Base-by-base conservation (phyloP, 2,797 vertebrate species). In the Cercopithecus petaurista region DNA sequence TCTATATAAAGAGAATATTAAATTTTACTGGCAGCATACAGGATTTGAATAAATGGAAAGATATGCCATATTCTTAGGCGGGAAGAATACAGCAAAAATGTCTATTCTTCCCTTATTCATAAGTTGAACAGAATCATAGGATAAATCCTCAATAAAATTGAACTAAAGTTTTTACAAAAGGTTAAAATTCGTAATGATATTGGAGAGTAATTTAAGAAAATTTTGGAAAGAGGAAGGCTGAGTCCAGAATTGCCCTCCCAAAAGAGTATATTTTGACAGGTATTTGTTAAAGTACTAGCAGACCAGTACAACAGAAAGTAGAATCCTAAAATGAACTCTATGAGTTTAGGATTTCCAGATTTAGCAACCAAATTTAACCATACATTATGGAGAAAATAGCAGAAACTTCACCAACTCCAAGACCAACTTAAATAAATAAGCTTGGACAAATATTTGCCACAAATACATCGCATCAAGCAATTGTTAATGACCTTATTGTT, bases 111-210 rank as follows among this genome's bases (percentile, higher is more conserved):
- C 15, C 12, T 70, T 93, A 93, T 88, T 67, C 39, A 75, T 52
- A 84, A 17, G 8, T 57, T 76, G 79, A 80, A 85, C 30, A 76
- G 15, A 90, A 76, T 85, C 43, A 91, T 15, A 61, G 4, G 30
- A 61, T 72, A 77, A 93, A 24, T 9, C 46, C 26, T 93, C 84
- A 84, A n/a, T 90, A 90, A 84, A 87, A 80, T 5, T 93, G 73
- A 84, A 90, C 77, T 30, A 21, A 36, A 82, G 22, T 77, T 89
- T 21, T 93, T 28, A 82, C 2, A 55, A 2, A 84, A 93, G 67
- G 61, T 46, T 79, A 82, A 93, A 95, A 92, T 88, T 77, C 52
- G 79, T 33, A 93, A 88, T n/a, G 76, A 81, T 95, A 86, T 19
- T 64, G 33, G 70, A 52, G 3, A 50, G 24, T 73, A 55, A 73